Percentiles rank a stretch among this genome's conserved stretches.
Conservation (phyloP, 2,797 vertebrate genomes). For the Malacoraja senta region DNA sequence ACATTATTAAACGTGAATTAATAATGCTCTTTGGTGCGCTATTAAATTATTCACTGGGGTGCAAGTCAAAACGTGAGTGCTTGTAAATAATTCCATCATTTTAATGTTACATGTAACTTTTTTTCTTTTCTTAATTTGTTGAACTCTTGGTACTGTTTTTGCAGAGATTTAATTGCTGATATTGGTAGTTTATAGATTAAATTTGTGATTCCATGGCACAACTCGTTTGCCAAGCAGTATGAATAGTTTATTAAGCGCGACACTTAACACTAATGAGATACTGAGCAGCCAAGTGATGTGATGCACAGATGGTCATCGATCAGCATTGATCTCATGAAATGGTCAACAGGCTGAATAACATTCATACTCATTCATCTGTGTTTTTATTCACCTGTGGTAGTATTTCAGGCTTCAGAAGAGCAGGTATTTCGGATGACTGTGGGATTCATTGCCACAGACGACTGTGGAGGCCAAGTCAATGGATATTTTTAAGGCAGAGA, state of each 20-base stretch:
- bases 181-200: background rate
- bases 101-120: too few relatives aligned
- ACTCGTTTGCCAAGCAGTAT: background rate
- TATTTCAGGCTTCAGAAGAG: background rate
- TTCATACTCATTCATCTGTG: background rate
- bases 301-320: background rate
- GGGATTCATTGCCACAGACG: too few relatives aligned
- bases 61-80: background rate
- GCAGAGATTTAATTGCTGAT: background rate
- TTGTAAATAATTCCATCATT: too few relatives aligned
- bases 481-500: too few relatives aligned
- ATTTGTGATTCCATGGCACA: too few relatives aligned
- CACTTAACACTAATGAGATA: background rate
- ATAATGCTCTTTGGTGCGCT: background rate
- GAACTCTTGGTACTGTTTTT: background rate
- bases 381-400: background rate
- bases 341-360: background rate
- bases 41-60: background rate
- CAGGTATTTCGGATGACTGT: background rate
- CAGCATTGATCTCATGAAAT: background rate
- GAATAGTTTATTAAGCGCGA: background rate
- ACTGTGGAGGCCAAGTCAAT: too few relatives aligned
- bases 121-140: background rate
- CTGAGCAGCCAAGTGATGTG: background rate
- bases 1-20: constrained; percentile 7